Conservation (phyloP, 1,140 invertebrate species). For the Conopomorpha cramerella region DNA sequence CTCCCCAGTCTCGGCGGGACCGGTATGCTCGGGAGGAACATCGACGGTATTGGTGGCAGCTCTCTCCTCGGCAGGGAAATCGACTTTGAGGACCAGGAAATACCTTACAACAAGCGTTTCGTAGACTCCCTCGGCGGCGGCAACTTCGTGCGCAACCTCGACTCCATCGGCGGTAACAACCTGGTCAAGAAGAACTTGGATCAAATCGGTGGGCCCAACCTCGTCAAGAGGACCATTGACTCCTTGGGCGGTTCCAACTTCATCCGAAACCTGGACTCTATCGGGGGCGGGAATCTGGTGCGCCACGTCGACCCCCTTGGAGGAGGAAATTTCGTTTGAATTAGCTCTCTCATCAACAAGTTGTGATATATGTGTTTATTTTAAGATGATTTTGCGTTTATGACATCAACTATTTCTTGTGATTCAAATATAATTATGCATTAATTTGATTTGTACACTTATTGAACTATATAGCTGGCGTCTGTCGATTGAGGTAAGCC, state of each 20-base stretch:
- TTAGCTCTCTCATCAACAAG: too few species aligned
- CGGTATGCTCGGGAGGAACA: slow-evolving; percentile 20
- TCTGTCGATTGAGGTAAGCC: too few species aligned
- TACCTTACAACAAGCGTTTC: slow-evolving; percentile 27
- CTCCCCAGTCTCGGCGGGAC: slow-evolving; percentile 21
- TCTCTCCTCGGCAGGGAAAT: slow-evolving; percentile 17
- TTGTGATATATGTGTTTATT: too few species aligned
- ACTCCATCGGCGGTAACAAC: slow-evolving; percentile 46
- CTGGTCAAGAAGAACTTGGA: slow-evolving; percentile 54
- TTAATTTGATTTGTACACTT: too few species aligned
- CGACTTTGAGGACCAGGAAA: slow-evolving; percentile 28
- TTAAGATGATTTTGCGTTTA: too few species aligned
- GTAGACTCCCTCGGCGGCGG: slow-evolving; percentile 49
- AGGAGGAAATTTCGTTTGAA: slow-evolving; percentile 37
- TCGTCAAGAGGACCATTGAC: slow-evolving; percentile 44
- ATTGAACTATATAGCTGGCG: too few species aligned
- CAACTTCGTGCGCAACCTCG: slow-evolving; percentile 43
- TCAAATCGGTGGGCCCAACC: slow-evolving; percentile 51
- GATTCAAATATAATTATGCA: too few species aligned
- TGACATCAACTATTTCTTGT: too few species aligned
- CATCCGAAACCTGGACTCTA: slow-evolving; percentile 43
- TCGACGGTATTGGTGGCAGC: slow-evolving; percentile 23
- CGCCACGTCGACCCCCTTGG: slow-evolving; percentile 46
- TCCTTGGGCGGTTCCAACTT: slow-evolving; percentile 50
- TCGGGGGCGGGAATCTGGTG: slow-evolving; percentile 50